Percentiles rank a stretch among this genome's conserved stretches.
phyloP scores from a whole-genome alignment of 2,888 invertebrate genomes.

The Emmelina monodactyla region DNA sequence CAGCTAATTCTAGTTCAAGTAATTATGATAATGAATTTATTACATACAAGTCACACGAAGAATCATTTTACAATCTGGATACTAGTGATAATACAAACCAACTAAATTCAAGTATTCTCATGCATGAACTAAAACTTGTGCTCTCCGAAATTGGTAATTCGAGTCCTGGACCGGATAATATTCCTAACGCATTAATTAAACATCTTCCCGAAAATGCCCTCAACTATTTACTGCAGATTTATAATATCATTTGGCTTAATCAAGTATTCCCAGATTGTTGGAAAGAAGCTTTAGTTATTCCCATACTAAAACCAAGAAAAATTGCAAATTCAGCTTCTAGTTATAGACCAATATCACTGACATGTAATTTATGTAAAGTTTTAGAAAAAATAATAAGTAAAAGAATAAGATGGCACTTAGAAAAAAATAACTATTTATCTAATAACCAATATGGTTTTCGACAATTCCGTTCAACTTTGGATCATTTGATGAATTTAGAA shows the following conservation, averaged over 20 bases:
- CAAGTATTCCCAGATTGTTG: constrained; percentile 14
- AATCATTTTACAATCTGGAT: neutral
- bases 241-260: constrained; percentile 6
- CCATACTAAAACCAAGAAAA: constrained; percentile 15
- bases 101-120: constrained; percentile 6
- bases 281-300: constrained; percentile 14
- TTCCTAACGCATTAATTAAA: constrained; percentile 13
- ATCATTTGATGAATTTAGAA: constrained; percentile 12
- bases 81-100: constrained; percentile 4
- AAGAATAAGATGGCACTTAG: too few relatives aligned
- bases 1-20: constrained; percentile 9
- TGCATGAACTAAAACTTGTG: too few relatives aligned
- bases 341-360: constrained; percentile 15
- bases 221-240: constrained; percentile 7
- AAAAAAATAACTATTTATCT: constrained; percentile 5
- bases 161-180: constrained; percentile 13
- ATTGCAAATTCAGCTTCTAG: constrained; percentile 4
- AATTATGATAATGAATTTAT: constrained; percentile 10
- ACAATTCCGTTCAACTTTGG: constrained; percentile 12
- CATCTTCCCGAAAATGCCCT: constrained; percentile 9
- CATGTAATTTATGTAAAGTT: too few relatives aligned
- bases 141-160: too few relatives aligned
- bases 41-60: constrained; percentile 1
- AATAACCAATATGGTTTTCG: constrained; percentile 13
- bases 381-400: too few relatives aligned